Evolutionary conservation across 2,888 invertebrate species (phyloP).

Genomic region (Melinaea marsaeus): DNA sequence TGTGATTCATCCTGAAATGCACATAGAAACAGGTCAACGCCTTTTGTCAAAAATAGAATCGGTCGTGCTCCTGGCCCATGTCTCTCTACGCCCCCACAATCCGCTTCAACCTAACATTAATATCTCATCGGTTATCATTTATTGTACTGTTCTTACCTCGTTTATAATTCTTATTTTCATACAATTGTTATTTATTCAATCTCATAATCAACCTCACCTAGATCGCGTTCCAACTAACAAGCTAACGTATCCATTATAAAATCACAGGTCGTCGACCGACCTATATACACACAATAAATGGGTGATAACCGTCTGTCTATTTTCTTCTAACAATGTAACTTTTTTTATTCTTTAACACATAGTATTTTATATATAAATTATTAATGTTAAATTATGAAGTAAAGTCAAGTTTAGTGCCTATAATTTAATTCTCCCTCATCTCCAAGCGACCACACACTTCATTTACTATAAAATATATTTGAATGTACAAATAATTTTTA

Average conservation of each 20-base stretch:
- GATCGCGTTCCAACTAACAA: conserved; percentile 22
- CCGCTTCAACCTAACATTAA: conserved; percentile 66
- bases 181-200: conserved; percentile 8
- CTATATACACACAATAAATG: conserved; percentile 64
- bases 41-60: conserved; percentile 64
- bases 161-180: too few species aligned
- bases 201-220: conserved; percentile 15
- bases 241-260: conserved; percentile 38
- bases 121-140: conserved; percentile 66
- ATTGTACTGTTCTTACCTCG: too few species aligned
- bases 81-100: conserved; percentile 68
- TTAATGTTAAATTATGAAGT: too few species aligned
- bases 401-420: too few species aligned
- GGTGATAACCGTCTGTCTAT: conserved; percentile 59
- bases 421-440: too few species aligned
- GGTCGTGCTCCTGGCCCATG: conserved; percentile 59
- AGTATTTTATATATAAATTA: conserved; percentile 7
- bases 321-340: conserved; percentile 55
- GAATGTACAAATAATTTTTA: background rate
- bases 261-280: conserved; percentile 58
- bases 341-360: conserved; percentile 35
- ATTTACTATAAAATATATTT: too few species aligned
- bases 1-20: conserved; percentile 51
- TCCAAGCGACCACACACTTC: too few species aligned
- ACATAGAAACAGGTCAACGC: conserved; percentile 67